Percentiles rank a stretch among this genome's conserved stretches.
phyloP scores from a whole-genome alignment of 2,888 invertebrate species.

The Harpalus rufipes region DNA sequence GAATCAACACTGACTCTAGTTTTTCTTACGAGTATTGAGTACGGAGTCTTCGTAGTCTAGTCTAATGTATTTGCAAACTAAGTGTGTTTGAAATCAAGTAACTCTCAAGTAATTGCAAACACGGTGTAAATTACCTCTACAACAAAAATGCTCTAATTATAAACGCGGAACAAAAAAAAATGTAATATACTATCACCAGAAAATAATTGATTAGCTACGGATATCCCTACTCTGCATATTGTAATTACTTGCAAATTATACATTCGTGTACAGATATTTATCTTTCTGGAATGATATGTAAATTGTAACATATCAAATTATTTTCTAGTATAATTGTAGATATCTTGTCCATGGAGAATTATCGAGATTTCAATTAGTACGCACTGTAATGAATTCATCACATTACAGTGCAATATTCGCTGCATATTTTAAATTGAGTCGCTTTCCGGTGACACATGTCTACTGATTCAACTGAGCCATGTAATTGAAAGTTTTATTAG shows the following conservation, averaged over 20 bases:
- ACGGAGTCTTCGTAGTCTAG: conserved; percentile 5
- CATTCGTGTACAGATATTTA: conserved; percentile 46
- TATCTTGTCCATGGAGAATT: conserved; percentile 21
- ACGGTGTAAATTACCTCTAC: conserved; percentile 27
- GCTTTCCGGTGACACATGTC: conserved; percentile 21
- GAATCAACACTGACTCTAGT: conserved; percentile 10
- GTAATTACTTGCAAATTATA: conserved; percentile 52
- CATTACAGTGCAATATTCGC: conserved; percentile 30
- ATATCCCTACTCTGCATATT: conserved; percentile 52
- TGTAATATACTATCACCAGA: conserved; percentile 47
- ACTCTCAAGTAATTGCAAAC: conserved; percentile 42
- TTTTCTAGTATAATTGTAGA: conserved; percentile 47
- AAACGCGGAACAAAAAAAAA: conserved; percentile 19
- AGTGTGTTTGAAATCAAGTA: conserved; percentile 53
- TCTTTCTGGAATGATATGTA: conserved; percentile 42
- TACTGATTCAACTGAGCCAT: conserved; percentile 5
- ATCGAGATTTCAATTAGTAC: conserved; percentile 42
- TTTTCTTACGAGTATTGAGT: conserved; percentile 1
- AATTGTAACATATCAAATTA: conserved; percentile 49
- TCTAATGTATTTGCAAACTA: conserved; percentile 57
- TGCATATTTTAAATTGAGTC: conserved; percentile 6
- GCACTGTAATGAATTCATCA: conserved; percentile 26
- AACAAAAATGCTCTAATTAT: conserved; percentile 49
- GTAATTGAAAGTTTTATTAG: conserved; percentile 44
- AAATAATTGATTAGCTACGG: conserved; percentile 53